Base-by-base conservation (phyloP, 2,113 vertebrate genomes). In the Petaurus breviceps region DNA sequence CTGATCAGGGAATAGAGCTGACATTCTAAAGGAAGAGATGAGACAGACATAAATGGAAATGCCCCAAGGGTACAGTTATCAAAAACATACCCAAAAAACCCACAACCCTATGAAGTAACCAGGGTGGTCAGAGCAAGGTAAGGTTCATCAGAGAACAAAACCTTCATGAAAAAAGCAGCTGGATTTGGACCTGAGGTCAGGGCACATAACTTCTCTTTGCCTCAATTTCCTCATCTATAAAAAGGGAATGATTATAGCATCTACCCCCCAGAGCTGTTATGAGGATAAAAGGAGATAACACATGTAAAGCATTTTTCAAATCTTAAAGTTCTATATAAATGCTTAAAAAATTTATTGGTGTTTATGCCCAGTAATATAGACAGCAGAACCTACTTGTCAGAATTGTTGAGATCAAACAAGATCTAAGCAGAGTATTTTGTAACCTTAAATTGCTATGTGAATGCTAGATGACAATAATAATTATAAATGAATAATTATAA, bases 31-130 rank as follows among this genome's bases (percentile, higher is more conserved):
- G 89, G 31, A 37, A 96, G 51, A 95, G 68, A 92, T 55, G 37
- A 55, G 31, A 95, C 47, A 94, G 55, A 92, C 92, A 51, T 7
- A 96, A 95, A 92, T 25, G 57, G 95, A 96, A 92, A 37, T 92
- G 19, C 6, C 68, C 7, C 37, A 43, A 43, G 68, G 68, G 8
- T 19, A 43, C 68, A n/a, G 68, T 43, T 43, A 84, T 43, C 37
- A 84, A 84, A 84, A 43, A 84, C 0, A 84, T 84, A 43, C 16
- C 16, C 0, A 19, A 7, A 77, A 16, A 49, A 2, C 47, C 47
- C 47, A 49, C n/a, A 77, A 1, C 61, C 61, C 61, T n/a, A 8
- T 43, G 6, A 84, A 43, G n/a, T 43, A 8, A 43, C 6, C 68
- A 43, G 19, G 43, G 6, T 43, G 68, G 37, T 84, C n/a, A 43